Evolutionary conservation across 2,797 vertebrate genomes (phyloP), one percentile per base, ranked within the genome.

Genomic region (Cygnus olor): DNA sequence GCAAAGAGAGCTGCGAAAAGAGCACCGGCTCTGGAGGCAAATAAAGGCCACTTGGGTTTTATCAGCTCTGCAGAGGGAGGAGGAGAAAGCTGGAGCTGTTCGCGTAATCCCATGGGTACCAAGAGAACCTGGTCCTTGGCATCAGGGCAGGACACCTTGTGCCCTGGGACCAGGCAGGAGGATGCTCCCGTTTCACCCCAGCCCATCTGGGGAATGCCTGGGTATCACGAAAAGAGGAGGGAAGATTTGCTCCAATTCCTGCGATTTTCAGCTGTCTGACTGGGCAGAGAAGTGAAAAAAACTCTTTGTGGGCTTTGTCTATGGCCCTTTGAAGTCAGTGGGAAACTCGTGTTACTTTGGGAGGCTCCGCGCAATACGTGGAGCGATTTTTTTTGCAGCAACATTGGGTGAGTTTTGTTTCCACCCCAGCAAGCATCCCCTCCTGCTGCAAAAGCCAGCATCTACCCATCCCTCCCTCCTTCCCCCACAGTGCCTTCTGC

Each of bases 281-380:
- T 81, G 51, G 30, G n/a, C 18, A 69, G 45, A 6, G 80, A 49
- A 91, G 69, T 27, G 56, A 47, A 86, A 72, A 91, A 76, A 91
- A 49, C n/a, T 76, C 79, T 90, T 85, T 25, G 32, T 65, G 80
- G 53, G 68, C 63, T 92, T 94, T 88, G 70, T 53, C 91, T 91
- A 16, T 68, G 68, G 53, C 74, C 57, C 66, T 95, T 87, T 90
- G 89, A 96, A 93, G 74, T 68, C 83, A 61, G 45, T 58, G 83
- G 91, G 88, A 89, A 94, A 82, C 88, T 96, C 49, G 42, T 60
- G 60, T n/a, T 64, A 27, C 44, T 74, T 38, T 2, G 2, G 10
- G 71, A 84, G 53, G 64, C 68, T 87, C 20, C n/a, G 57, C 85
- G 71, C 57, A 86, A 49, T 27, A 40, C 0, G 1, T 38, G 34